Conservation (phyloP, 1,140 invertebrate species). For the Aphelenchoides besseyi region DNA sequence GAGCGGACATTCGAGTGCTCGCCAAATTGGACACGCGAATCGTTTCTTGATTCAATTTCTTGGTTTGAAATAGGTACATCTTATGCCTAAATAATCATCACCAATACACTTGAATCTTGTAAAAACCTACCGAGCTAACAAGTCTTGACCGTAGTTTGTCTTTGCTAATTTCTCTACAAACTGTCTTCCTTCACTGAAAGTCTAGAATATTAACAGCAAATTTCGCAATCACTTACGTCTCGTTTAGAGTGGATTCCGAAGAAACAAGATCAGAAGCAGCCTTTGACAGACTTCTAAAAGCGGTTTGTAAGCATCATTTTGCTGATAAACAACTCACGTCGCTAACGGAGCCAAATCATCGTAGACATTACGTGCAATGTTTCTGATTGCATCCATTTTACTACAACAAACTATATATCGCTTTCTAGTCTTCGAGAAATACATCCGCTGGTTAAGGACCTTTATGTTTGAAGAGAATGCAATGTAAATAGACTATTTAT, state of each 20-base stretch:
- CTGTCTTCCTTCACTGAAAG: neutral
- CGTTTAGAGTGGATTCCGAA: neutral
- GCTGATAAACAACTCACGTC: neutral
- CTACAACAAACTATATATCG: too few relatives aligned
- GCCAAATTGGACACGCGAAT: constrained; percentile 34
- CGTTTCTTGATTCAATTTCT: constrained; percentile 30
- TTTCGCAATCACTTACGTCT: neutral
- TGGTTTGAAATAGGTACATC: constrained; percentile 35
- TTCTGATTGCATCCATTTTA: constrained; percentile 7
- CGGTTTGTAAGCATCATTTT: too few relatives aligned
- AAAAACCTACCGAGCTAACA: neutral
- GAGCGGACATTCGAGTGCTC: constrained; percentile 38
- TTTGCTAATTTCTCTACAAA: neutral
- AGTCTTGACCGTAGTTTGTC: neutral
- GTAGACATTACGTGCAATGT: constrained; percentile 1
- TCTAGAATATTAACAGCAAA: neutral
- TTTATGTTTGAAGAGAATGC: neutral
- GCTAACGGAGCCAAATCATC: constrained; percentile 3
- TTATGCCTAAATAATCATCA: constrained; percentile 28
- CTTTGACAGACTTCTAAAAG: constrained; percentile 5
- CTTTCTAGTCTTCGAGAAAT: too few relatives aligned
- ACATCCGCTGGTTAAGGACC: too few relatives aligned
- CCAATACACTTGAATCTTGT: neutral
- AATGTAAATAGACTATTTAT: neutral
- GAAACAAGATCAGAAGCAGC: constrained; percentile 3